Conservation (phyloP, 1,140 invertebrate species). For the Gryllus bimaculatus region DNA sequence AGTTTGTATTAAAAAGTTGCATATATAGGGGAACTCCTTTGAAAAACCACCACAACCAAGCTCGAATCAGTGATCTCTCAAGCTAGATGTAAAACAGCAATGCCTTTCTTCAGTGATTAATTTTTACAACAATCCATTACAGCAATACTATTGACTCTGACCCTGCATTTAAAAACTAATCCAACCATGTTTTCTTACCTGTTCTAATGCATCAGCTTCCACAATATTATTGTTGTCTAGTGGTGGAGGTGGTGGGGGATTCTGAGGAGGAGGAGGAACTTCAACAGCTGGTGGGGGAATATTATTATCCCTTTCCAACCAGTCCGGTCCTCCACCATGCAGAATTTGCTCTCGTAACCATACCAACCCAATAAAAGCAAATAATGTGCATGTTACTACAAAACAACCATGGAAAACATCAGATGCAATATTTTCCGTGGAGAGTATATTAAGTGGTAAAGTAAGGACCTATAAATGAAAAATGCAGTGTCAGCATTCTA, state of each 20-base stretch:
- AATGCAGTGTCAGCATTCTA: neutral
- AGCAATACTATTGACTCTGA: too few relatives aligned
- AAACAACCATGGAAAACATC: constrained; percentile 95
- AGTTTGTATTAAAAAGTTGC: too few relatives aligned
- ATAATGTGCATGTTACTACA: constrained; percentile 91
- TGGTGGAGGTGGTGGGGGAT: constrained; percentile 31
- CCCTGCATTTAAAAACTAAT: neutral
- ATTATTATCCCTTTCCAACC: constrained; percentile 66
- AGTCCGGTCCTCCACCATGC: constrained; percentile 92
- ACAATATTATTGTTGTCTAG: constrained; percentile 38
- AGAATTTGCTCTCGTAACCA: constrained; percentile 98
- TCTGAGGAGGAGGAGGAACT: constrained; percentile 25
- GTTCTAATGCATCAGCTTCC: constrained; percentile 30
- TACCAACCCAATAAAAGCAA: constrained; percentile 92
- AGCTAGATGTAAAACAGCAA: too few relatives aligned
- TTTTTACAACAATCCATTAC: too few relatives aligned
- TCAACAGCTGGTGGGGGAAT: constrained; percentile 27
- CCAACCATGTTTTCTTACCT: constrained; percentile 4
- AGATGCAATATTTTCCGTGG: constrained; percentile 82
- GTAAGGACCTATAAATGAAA: constrained; percentile 49
- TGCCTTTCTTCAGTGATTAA: too few relatives aligned
- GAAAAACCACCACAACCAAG: too few relatives aligned
- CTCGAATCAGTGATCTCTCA: too few relatives aligned
- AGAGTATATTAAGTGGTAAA: constrained; percentile 83
- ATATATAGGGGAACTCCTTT: too few relatives aligned